Evolutionary conservation across 2,797 vertebrate species (phyloP).

Genomic region (Pangasius krempfi): DNA sequence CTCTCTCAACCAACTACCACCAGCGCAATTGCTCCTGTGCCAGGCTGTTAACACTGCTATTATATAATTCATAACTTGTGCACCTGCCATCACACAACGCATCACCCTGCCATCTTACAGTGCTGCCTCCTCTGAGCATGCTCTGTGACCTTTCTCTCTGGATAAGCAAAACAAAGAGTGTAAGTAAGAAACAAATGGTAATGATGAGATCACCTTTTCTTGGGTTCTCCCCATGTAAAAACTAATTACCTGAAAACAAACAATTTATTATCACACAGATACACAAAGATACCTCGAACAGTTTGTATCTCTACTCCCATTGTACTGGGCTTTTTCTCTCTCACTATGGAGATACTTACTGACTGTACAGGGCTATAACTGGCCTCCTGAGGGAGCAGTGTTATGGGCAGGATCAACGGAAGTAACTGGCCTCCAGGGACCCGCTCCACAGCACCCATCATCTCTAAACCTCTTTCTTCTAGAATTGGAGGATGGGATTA

Average conservation of each 20-base stretch:
- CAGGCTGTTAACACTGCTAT: constrained; percentile 25
- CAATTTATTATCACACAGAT: neutral
- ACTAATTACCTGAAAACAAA: neutral
- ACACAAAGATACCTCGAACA: neutral
- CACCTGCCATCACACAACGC: constrained; percentile 26
- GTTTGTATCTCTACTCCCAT: neutral
- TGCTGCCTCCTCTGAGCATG: constrained; percentile 2
- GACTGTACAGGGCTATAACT: constrained; percentile 11
- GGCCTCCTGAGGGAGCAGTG: constrained; percentile 33
- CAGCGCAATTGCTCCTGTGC: constrained; percentile 12
- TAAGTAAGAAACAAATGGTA: neutral
- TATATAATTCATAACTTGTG: constrained; percentile 6
- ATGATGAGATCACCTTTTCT: neutral
- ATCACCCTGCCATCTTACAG: constrained; percentile 22
- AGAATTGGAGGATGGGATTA: neutral
- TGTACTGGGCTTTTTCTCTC: neutral
- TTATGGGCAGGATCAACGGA: constrained; percentile 20
- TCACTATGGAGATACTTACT: constrained; percentile 31
- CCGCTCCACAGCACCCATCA: neutral
- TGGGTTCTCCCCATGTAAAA: neutral
- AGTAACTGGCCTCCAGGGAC: neutral
- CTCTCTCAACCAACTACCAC: neutral
- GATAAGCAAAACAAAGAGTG: neutral
- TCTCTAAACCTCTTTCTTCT: neutral
- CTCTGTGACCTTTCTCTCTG: constrained; percentile 23